Evolutionary conservation across 37 sponge, comb jelly and placozoan species (phyloP), one percentile per base, ranked within the genome.

Genomic region (Lycopodina hypogea): DNA sequence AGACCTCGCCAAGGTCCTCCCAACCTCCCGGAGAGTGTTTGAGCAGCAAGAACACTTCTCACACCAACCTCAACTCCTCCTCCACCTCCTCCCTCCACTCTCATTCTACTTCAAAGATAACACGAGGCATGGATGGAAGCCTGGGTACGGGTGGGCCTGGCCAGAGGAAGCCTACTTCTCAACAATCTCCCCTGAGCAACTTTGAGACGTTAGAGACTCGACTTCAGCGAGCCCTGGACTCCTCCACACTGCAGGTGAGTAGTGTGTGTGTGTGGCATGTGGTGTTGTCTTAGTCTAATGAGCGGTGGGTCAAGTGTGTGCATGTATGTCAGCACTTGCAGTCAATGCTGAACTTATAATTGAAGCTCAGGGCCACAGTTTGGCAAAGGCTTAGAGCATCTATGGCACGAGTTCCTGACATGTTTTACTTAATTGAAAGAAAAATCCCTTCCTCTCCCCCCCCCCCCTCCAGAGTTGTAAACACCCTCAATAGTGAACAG

Each of bases 211-310:
- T 86, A 57, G 87, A 87, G 77, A 72, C 58, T 2, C 75, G 77
- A 33, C 68, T 87, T 0, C 48, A 76, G 32, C 64, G 75, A 58
- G 87, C 82, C 2, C 71, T 87, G 32, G 62, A 87, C 38, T 76
- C 82, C 8, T 63, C 87, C 17, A 51, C 69, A 52, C 62, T 77
- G 12, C 63, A 78, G 83, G 83, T 86, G 21, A 62, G 56, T 48
- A 42, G 37, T 58, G 28, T 51, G 12, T n/a, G n/a, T n/a, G n/a
- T n/a, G n/a, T n/a, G n/a, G n/a, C n/a, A n/a, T 19, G n/a, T n/a
- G n/a, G n/a, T n/a, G n/a, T n/a, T n/a, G n/a, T n/a, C n/a, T 53
- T 12, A 19, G 9, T 22, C 28, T n/a, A 63, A 21, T 26, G 28
- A 21, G 23, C 64, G 9, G 26, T n/a, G 24, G 9, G 19, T 12